phyloP scores from a whole-genome alignment of 2,113 vertebrate genomes.

The Fukomys damarensis region DNA sequence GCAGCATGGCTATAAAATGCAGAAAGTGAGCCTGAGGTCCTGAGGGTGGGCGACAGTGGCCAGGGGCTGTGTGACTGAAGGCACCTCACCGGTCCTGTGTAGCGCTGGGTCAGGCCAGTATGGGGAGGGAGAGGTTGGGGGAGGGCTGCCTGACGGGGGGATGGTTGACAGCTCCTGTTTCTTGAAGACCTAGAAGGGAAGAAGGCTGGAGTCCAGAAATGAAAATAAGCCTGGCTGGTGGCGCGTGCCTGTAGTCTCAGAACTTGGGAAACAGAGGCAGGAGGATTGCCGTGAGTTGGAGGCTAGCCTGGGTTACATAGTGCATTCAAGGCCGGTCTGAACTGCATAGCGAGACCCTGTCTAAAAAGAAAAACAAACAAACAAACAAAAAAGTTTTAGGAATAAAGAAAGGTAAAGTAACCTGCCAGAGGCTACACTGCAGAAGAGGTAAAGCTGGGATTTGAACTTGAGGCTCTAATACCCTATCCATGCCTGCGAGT shows the following conservation, averaged over 20 bases:
- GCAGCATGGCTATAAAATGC: background rate
- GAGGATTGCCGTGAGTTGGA: too few species aligned
- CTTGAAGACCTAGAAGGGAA: background rate
- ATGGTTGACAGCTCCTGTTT: background rate
- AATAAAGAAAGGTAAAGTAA: background rate
- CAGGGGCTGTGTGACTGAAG: background rate
- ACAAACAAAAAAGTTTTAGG: too few species aligned
- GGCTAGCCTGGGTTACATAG: too few species aligned
- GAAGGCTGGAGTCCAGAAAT: background rate
- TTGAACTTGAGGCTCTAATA: background rate
- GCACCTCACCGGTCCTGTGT: background rate
- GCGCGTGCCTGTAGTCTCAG: too few species aligned
- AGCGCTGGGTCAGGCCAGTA: background rate
- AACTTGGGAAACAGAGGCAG: too few species aligned
- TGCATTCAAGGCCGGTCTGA: too few species aligned
- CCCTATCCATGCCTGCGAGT: rapidly evolving
- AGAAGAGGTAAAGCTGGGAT: background rate
- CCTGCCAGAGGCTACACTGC: background rate
- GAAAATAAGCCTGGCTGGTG: too few species aligned
- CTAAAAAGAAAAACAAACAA: too few species aligned
- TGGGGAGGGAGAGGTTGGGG: background rate
- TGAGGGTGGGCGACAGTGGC: background rate
- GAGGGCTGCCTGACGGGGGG: too few species aligned
- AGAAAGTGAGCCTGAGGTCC: background rate
- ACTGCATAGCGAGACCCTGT: too few species aligned